These are phyloP conservation scores for Leucophenga montana DNA, from an alignment of 2,888 invertebrate species.

Conservation along the genomic window DNA sequence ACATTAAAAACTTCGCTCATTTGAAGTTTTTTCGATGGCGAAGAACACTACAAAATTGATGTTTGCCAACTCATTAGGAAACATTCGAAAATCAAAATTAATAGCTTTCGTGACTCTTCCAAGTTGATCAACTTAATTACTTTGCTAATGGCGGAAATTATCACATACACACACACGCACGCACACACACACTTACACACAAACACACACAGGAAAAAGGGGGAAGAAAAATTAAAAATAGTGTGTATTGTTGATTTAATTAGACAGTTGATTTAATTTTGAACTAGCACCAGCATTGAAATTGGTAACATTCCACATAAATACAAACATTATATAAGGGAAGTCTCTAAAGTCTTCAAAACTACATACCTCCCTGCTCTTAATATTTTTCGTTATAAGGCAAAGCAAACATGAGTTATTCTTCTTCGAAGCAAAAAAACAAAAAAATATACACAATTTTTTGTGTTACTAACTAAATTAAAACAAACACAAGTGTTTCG, in stretches of 20 bases:
- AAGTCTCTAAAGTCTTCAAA: background rate
- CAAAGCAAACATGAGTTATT: too few relatives aligned
- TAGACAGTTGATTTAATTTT: conserved; percentile 44
- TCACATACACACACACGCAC: conserved; percentile 27
- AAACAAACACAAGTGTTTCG: too few relatives aligned
- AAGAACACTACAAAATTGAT: conserved; percentile 2
- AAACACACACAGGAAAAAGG: too few relatives aligned
- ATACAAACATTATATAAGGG: background rate
- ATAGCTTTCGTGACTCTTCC: conserved; percentile 43
- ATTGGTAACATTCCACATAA: background rate
- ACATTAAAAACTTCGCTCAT: conserved; percentile 19
- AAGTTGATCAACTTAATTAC: conserved; percentile 56
- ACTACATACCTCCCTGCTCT: background rate
- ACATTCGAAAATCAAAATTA: conserved; percentile 53
- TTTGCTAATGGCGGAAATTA: conserved; percentile 53
- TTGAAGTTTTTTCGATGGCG: conserved; percentile 36
- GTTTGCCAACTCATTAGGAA: conserved; percentile 51
- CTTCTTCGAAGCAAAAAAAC: too few relatives aligned
- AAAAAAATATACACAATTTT: too few relatives aligned
- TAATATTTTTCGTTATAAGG: too few relatives aligned
- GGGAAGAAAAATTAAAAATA: too few relatives aligned
- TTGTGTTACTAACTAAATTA: too few relatives aligned
- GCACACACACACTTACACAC: conserved; percentile 27
- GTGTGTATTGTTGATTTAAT: conserved; percentile 55
- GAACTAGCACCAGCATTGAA: background rate